phyloP scores from a whole-genome alignment of 2,113 vertebrate genomes.

The Sinocyclocheilus grahami region DNA sequence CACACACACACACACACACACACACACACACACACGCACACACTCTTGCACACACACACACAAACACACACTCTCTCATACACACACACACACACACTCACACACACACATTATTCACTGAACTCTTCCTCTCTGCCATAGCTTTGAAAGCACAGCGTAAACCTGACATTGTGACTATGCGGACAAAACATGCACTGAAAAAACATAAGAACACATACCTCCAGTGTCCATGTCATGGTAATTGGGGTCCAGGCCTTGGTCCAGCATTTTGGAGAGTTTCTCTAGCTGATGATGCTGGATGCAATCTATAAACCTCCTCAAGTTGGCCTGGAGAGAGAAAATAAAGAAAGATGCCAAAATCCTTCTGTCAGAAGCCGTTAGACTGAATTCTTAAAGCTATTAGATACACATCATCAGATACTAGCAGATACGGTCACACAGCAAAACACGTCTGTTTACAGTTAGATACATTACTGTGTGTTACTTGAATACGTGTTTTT shows the following conservation, averaged over 20 bases:
- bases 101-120: background rate
- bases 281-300: conserved; percentile 87
- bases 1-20: too few species aligned
- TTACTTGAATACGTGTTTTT: background rate
- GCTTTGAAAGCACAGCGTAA: too few species aligned
- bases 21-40: too few species aligned
- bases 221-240: conserved; percentile 92
- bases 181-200: too few species aligned
- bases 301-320: conserved; percentile 93
- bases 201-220: conserved; percentile 71
- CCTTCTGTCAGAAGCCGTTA: too few species aligned
- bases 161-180: too few species aligned
- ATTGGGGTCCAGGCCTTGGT: conserved; percentile 93
- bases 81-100: background rate
- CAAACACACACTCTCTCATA: too few species aligned
- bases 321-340: conserved; percentile 79
- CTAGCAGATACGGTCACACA: too few species aligned
- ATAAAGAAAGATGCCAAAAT: background rate
- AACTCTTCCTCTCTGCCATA: too few species aligned
- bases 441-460: background rate
- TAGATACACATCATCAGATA: too few species aligned
- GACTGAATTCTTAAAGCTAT: too few species aligned
- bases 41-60: too few species aligned
- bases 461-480: background rate
- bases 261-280: conserved; percentile 88